A percentile compares a stretch with the other conserved stretches of the same genome.
Conservation (phyloP, 2,888 invertebrate genomes). For the Cordilura impudica region DNA sequence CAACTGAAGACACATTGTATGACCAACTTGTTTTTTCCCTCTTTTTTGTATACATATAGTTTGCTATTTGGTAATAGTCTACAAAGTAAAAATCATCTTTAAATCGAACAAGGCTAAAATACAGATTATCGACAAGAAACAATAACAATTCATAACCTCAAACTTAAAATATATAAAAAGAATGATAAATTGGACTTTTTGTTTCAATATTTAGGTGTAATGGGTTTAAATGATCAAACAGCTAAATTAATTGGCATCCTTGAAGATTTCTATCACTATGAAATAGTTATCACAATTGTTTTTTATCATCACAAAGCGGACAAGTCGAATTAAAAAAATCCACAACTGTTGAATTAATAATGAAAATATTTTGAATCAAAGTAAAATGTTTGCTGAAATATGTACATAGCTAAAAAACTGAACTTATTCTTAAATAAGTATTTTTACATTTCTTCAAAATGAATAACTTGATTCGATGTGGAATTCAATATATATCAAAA, state of each 20-base stretch:
- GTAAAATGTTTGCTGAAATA: no score
- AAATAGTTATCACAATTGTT: constrained; percentile 15
- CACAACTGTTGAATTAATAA: background rate
- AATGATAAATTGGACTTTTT: constrained; percentile 36
- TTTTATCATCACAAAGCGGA: background rate
- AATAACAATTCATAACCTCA: background rate
- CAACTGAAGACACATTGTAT: constrained; percentile 5
- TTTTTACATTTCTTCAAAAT: no score
- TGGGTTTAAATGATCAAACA: constrained; percentile 10
- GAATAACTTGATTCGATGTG: no score
- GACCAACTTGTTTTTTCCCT: background rate
- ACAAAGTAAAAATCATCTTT: background rate
- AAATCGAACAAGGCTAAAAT: constrained; percentile 37
- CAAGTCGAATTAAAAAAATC: background rate
- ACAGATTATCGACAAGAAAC: background rate
- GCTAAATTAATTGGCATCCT: constrained; percentile 17
- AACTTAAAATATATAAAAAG: background rate
- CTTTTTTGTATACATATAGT: no score
- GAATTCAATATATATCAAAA: no score
- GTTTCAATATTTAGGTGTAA: constrained; percentile 9
- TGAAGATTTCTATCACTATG: constrained; percentile 17
- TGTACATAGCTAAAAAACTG: no score
- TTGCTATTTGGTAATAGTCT: no score
- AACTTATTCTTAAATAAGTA: no score
- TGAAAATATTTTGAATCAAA: no score